Evolutionary conservation across 2,888 invertebrate genomes (phyloP), one percentile per base, ranked within the genome.

Genomic region (Mechanitis messenoides): DNA sequence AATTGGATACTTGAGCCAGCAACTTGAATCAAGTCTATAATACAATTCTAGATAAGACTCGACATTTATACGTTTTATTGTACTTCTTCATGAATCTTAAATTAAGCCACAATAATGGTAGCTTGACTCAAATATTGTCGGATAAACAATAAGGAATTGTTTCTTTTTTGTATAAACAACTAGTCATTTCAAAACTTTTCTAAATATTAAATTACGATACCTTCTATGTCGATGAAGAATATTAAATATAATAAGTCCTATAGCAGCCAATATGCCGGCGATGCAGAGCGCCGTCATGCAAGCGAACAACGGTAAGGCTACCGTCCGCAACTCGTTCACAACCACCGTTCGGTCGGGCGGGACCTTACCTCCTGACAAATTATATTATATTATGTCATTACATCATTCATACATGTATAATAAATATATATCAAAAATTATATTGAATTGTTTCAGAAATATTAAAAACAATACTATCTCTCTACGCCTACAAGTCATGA

Each of bases 341-440:
- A 98, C 95, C 78, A 97, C 96, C 11, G 98, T 98, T 65, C 97
- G 92, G 84, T 98, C 98, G 75, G 97, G 97, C 33, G 98, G 98
- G 67, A 97, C 95, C 91, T 97, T 95, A 6, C 95, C 95, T 76
- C 94, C 95, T 95, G 81, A 35, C 31, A 60, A 58, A 58, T 56
- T 28, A 33, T 35, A 33, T 46, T 53, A 53, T 20, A 33, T 55
- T 55, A 55, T 11, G 11, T 7, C 9, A 11, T 42, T 42, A 9
- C 42, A 11, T 42, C 11, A 9, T 11, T 42, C 1, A 42, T 9
- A 9, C 2, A 2, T 3, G 35, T 35, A 35, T 6, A 35, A 5
- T 42, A 11, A 42, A 9, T 42, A 0, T 7, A 42, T 42, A 42
- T 9, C 11, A 42, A 42, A 3, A 9, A 42, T 38, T 38, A 6